Evolutionary conservation across 2,797 vertebrate species (phyloP).

Genomic region (Pterois miles): DNA sequence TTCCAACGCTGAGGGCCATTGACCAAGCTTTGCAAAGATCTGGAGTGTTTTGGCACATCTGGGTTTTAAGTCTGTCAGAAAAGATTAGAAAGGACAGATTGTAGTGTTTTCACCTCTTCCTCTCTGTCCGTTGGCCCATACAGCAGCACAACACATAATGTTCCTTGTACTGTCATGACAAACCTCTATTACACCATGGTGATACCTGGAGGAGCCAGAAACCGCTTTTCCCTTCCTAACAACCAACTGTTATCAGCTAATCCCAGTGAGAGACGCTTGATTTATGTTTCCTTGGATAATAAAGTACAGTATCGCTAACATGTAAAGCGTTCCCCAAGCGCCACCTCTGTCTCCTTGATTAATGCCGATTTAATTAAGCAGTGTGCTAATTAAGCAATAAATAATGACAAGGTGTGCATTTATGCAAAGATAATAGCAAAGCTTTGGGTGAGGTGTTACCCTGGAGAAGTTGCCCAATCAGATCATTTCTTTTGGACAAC

Average conservation of each 20-base stretch:
- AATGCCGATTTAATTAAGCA: constrained; percentile 86
- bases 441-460: constrained; percentile 62
- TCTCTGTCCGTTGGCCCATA: background rate
- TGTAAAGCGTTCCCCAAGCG: constrained; percentile 79
- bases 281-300: constrained; percentile 81
- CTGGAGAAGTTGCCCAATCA: constrained; percentile 69
- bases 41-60: too few species aligned
- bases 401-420: constrained; percentile 85
- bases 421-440: constrained; percentile 81
- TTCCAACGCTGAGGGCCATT: too few species aligned
- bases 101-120: background rate
- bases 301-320: constrained; percentile 83
- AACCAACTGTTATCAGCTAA: constrained; percentile 75
- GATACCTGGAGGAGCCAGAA: constrained; percentile 4
- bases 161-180: constrained; percentile 11
- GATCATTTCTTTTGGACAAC: constrained; percentile 61
- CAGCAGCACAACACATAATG: background rate
- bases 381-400: constrained; percentile 84
- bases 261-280: constrained; percentile 68
- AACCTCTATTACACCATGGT: background rate
- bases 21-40: too few species aligned
- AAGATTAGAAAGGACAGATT: background rate
- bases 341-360: constrained; percentile 84
- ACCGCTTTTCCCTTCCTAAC: constrained; percentile 14
- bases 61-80: too few species aligned